Percentiles rank a stretch among this genome's conserved stretches.
phyloP scores from a whole-genome alignment of 2,888 invertebrate genomes.

The Rhagium mordax region DNA sequence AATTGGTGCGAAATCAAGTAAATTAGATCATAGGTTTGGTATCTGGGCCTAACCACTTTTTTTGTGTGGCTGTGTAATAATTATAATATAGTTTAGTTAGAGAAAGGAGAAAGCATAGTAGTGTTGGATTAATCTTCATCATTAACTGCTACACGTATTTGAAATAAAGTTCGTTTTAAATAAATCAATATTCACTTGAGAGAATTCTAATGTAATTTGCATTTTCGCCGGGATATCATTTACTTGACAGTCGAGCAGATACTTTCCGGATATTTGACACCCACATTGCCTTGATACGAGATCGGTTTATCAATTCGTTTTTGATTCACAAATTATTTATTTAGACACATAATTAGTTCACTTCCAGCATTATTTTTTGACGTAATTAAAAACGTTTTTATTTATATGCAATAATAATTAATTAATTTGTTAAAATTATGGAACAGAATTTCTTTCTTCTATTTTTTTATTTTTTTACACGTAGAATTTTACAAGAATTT shows the following conservation, averaged over 20 bases:
- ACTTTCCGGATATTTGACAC: constrained; percentile 23
- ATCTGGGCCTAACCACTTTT: no score
- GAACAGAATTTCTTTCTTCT: no score
- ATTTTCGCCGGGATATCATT: not conserved
- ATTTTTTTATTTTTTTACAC: no score
- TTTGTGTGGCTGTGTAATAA: no score
- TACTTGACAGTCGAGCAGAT: not conserved
- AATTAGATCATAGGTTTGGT: no score
- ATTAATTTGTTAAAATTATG: no score
- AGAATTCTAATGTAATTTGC: constrained; percentile 1
- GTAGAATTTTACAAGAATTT: no score
- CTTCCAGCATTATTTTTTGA: not conserved
- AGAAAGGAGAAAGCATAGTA: not conserved
- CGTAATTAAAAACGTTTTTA: not conserved
- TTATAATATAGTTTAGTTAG: no score
- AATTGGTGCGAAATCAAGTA: no score
- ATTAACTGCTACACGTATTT: not conserved
- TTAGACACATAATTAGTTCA: not conserved
- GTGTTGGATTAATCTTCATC: not conserved
- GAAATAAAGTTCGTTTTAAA: not conserved
- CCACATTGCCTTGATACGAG: constrained; percentile 14
- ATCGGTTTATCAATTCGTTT: not conserved
- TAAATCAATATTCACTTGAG: not conserved
- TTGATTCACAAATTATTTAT: not conserved
- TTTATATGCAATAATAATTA: no score